A percentile compares a stretch with the other conserved stretches of the same genome.
Evolutionary conservation across 2,888 invertebrate species (phyloP).

Genomic region (Dioctria linearis): DNA sequence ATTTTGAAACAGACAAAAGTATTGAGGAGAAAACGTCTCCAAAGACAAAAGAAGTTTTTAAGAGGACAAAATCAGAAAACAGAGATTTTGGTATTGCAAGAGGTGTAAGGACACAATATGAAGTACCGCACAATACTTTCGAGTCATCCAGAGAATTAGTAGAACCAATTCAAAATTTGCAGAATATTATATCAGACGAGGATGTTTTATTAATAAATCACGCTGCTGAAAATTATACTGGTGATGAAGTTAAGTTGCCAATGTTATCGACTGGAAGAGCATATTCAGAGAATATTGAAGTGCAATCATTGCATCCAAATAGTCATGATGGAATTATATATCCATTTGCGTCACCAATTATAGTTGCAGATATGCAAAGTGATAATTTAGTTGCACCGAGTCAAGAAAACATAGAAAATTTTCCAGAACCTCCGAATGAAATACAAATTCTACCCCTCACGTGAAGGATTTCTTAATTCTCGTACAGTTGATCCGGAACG

Average conservation of each 20-base stretch:
- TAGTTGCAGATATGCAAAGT: conserved; percentile 67
- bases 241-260: conserved; percentile 66
- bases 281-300: neutral
- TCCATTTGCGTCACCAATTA: conserved; percentile 72
- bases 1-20: neutral
- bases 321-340: conserved; percentile 60
- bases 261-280: conserved; percentile 63
- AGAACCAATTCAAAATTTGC: neutral
- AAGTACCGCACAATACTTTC: neutral
- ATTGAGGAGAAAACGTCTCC: neutral
- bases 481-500: conserved; percentile 58
- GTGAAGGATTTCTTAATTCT: conserved; percentile 51
- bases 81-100: neutral
- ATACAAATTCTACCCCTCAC: conserved; percentile 56
- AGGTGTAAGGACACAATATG: conserved; percentile 60
- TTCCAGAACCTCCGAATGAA: conserved; percentile 55
- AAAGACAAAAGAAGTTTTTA: neutral
- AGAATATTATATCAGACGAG: conserved; percentile 76
- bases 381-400: conserved; percentile 60
- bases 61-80: neutral
- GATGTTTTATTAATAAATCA: conserved; percentile 78
- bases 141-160: neutral
- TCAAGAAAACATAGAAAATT: conserved; percentile 57
- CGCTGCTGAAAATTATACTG: conserved; percentile 68
- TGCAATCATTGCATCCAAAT: neutral